Evolutionary conservation across 1,140 invertebrate genomes (phyloP).

Genomic region (Aphelinus certus): DNA sequence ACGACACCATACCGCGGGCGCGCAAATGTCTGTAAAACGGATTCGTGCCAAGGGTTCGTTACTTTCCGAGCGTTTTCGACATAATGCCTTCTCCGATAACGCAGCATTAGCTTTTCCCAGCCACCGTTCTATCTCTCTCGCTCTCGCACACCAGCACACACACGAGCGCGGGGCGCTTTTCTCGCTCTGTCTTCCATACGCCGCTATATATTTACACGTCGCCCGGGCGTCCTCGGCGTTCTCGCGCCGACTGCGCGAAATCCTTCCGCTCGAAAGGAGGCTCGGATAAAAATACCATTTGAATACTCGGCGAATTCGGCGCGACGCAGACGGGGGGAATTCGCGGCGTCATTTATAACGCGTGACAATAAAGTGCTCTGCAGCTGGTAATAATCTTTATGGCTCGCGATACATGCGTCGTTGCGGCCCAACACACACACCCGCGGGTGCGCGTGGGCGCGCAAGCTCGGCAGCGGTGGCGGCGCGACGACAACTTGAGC

Average conservation of each 20-base stretch:
- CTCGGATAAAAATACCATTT: conserved; percentile 65
- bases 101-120: conserved; percentile 53
- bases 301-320: conserved; percentile 59
- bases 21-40: conserved; percentile 54
- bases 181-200: conserved; percentile 2
- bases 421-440: conserved; percentile 32
- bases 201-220: conserved; percentile 4
- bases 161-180: not conserved
- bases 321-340: conserved; percentile 36
- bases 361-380: conserved; percentile 62
- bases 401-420: conserved; percentile 52
- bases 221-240: conserved; percentile 4
- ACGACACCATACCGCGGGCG: conserved; percentile 49
- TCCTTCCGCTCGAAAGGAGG: conserved; percentile 61
- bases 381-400: conserved; percentile 63
- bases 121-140: conserved; percentile 28
- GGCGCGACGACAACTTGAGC: conserved; percentile 7
- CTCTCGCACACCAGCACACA: conserved; percentile 3
- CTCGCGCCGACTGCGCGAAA: conserved; percentile 47
- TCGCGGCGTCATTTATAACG: conserved; percentile 63
- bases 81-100: conserved; percentile 59
- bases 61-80: conserved; percentile 55
- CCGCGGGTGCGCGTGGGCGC: too few species aligned
- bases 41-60: conserved; percentile 56
- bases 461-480: too few species aligned